phyloP scores from a whole-genome alignment of 2,797 vertebrate genomes.

The Thripadectes ignobilis region DNA sequence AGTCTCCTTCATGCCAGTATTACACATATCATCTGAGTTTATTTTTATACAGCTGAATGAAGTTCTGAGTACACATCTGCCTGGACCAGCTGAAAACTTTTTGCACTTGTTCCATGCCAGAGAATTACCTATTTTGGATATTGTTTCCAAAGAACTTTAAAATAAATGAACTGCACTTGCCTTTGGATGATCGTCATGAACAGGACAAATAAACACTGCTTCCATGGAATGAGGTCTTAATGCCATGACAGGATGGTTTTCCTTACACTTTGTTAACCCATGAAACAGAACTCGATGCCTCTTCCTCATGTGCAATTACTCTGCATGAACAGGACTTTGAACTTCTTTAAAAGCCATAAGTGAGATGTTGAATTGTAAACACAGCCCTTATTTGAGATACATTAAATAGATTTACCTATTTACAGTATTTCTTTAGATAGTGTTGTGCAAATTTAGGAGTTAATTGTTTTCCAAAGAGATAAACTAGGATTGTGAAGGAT shows the following conservation, averaged over 20 bases:
- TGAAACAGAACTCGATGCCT: background rate
- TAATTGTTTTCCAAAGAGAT: background rate
- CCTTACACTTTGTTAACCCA: background rate
- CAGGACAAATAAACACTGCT: background rate
- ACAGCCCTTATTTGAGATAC: slow-evolving; percentile 22
- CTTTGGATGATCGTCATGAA: background rate
- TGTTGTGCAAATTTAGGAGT: background rate
- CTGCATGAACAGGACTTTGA: slow-evolving; percentile 47
- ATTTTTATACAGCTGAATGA: slow-evolving; percentile 51
- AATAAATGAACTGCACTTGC: background rate
- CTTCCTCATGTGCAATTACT: slow-evolving; percentile 59
- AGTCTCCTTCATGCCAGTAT: slow-evolving; percentile 69
- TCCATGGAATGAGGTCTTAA: background rate
- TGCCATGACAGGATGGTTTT: background rate
- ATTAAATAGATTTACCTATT: background rate
- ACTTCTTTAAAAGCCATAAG: slow-evolving; percentile 68
- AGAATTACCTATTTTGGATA: background rate
- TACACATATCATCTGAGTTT: slow-evolving; percentile 34
- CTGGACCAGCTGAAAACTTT: background rate
- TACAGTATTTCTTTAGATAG: background rate
- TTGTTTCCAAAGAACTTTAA: background rate
- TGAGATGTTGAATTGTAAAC: background rate
- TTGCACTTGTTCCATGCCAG: slow-evolving; percentile 3
- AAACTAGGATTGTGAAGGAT: background rate
- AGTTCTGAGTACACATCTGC: background rate